Evolutionary conservation across 2,888 invertebrate genomes (phyloP), one percentile per base, ranked within the genome.

Genomic region (Fragum whitleyi): DNA sequence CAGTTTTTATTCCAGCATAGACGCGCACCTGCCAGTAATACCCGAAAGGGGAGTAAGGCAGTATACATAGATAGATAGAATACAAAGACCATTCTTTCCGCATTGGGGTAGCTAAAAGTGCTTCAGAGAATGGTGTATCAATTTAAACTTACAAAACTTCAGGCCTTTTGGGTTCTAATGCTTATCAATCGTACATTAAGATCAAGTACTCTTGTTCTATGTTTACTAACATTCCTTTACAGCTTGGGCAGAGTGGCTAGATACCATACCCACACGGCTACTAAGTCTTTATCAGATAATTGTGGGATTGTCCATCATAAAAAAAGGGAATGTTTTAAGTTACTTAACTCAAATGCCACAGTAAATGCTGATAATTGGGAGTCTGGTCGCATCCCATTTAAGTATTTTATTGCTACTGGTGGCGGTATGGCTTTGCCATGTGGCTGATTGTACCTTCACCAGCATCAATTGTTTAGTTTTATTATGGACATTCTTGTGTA

Each of bases 21-120:
- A n/a, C n/a, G n/a, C n/a, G n/a, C n/a, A n/a, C n/a, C n/a, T n/a
- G n/a, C n/a, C n/a, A n/a, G n/a, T n/a, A n/a, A n/a, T n/a, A n/a
- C n/a, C n/a, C n/a, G n/a, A n/a, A n/a, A n/a, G n/a, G n/a, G n/a
- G n/a, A n/a, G n/a, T n/a, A n/a, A n/a, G n/a, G n/a, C n/a, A n/a
- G n/a, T n/a, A n/a, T n/a, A n/a, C n/a, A n/a, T n/a, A n/a, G n/a
- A n/a, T n/a, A n/a, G n/a, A n/a, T n/a, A n/a, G n/a, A n/a, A n/a
- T 73, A 65, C 29, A 72, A 47, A 21, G 11, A 23, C 16, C 62
- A 73, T 42, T 47, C 47, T 36, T 73, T 65, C n/a, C 19, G 73
- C 3, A 73, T 73, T 21, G 51, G 73, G 11, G 73, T 47, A 26
- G 73, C 73, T 11, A 73, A 62, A 23, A 29, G 21, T 1, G 72